Conservation (phyloP, 92 coral and sea anemone species). For the Pocillopora grandis region DNA sequence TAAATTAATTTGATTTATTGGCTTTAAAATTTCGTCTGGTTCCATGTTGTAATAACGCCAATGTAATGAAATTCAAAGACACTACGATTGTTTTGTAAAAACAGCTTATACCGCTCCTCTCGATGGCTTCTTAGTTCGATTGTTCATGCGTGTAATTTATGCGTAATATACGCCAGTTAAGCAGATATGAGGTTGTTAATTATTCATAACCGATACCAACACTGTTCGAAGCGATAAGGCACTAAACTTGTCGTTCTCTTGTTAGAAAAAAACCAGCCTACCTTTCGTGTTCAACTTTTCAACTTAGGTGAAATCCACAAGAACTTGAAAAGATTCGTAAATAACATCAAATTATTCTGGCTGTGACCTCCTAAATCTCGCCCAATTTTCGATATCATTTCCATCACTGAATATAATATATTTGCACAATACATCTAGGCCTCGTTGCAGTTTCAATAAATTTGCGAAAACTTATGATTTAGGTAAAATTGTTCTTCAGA, state of each 20-base stretch:
- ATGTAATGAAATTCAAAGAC: no score
- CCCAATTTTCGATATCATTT: no score
- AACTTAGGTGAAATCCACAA: neutral
- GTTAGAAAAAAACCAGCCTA: neutral
- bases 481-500: neutral
- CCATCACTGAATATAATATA: no score
- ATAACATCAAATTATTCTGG: neutral
- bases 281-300: neutral
- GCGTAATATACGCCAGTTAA: neutral
- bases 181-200: neutral
- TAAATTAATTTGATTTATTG: no score
- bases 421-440: no score
- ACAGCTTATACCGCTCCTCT: neutral
- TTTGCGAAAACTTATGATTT: no score
- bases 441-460: no score
- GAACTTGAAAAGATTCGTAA: neutral
- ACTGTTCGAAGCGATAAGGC: neutral
- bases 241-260: neutral
- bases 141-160: slow-evolving; percentile 18
- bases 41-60: no score
- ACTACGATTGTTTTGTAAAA: neutral
- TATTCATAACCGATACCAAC: slow-evolving; percentile 3
- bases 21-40: no score
- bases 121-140: neutral
- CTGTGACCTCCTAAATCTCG: neutral